A percentile compares a stretch with the other conserved stretches of the same genome.
phyloP scores from a whole-genome alignment of 2,113 vertebrate genomes.

The Siphamia tubifer region DNA sequence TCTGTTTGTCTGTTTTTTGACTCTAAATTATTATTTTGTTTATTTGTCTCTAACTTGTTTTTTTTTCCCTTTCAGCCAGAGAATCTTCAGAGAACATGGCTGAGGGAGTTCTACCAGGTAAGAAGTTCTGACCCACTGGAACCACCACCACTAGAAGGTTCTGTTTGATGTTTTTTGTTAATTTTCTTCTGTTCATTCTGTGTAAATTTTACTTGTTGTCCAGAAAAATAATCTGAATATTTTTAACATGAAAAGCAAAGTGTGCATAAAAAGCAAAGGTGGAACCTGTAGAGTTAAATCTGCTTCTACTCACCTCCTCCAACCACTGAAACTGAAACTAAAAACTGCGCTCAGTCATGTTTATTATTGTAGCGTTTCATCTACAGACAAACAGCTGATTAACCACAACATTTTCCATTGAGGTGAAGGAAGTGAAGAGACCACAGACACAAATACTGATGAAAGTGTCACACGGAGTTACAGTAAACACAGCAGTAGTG shows the following conservation, averaged over 20 bases:
- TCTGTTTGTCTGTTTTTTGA: no score
- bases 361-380: slow-evolving; percentile 62
- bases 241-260: no score
- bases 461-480: background rate
- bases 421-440: slow-evolving; percentile 59
- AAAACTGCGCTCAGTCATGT: slow-evolving; percentile 32
- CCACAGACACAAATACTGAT: background rate
- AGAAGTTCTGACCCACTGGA: background rate
- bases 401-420: slow-evolving; percentile 83
- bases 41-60: slow-evolving; percentile 53
- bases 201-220: no score
- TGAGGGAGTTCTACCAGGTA: slow-evolving; percentile 91
- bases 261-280: no score
- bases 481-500: background rate
- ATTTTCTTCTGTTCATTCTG: no score
- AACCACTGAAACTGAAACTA: background rate
- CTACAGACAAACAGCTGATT: slow-evolving; percentile 73
- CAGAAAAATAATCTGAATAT: no score
- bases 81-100: slow-evolving; percentile 90
- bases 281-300: no score
- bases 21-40: no score
- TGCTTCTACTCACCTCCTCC: background rate
- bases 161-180: no score
- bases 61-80: slow-evolving; percentile 82
- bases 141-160: background rate